Conservation (phyloP, 1,140 invertebrate genomes). For the Scaptomyza montana region DNA sequence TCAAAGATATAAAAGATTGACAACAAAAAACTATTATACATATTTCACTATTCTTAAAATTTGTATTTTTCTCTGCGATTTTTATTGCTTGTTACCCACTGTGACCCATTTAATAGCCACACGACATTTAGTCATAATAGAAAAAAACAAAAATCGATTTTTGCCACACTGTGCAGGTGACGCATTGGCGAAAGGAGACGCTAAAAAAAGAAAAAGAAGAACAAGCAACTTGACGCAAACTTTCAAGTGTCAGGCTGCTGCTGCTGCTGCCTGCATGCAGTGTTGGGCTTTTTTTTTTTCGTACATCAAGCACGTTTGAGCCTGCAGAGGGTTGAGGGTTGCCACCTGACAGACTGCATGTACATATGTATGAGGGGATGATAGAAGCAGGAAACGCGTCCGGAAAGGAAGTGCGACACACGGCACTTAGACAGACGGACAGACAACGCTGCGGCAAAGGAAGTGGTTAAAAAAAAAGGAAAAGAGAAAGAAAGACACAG, state of each 20-base stretch:
- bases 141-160: slow-evolving; percentile 34
- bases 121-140: neutral
- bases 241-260: slow-evolving; percentile 2
- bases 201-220: neutral
- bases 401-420: slow-evolving; percentile 22
- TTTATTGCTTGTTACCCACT: too few species aligned
- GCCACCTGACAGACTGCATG: slow-evolving; percentile 34
- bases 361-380: slow-evolving; percentile 21
- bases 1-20: too few species aligned
- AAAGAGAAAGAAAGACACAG: slow-evolving; percentile 45
- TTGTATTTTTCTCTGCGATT: too few species aligned
- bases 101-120: neutral
- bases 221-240: neutral
- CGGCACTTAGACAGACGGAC: neutral
- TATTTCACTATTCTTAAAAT: too few species aligned
- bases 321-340: slow-evolving; percentile 14
- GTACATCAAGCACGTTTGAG: neutral
- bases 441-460: slow-evolving; percentile 55
- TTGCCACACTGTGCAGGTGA: slow-evolving; percentile 40
- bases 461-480: slow-evolving; percentile 71
- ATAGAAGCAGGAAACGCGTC: slow-evolving; percentile 46
- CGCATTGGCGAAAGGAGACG: slow-evolving; percentile 26
- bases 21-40: too few species aligned
- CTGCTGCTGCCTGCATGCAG: too few species aligned
- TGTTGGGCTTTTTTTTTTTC: too few species aligned